Conservation (phyloP, 2,797 vertebrate species). For the Rhinella marina region DNA sequence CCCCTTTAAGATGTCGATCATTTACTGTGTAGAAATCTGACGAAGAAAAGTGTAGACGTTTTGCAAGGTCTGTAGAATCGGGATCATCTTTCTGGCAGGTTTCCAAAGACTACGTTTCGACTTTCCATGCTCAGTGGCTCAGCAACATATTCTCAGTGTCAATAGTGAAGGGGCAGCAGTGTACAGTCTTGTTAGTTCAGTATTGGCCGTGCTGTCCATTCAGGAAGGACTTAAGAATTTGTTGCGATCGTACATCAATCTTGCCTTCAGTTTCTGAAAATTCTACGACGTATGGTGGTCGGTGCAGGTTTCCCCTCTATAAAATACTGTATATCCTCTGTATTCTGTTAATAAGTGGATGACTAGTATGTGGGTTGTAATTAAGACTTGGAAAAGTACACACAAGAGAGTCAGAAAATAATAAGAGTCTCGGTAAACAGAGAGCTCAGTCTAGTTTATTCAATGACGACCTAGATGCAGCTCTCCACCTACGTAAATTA, state of each 20-base stretch:
- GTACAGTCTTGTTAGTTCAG: neutral
- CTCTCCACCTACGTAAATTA: slow-evolving; percentile 40
- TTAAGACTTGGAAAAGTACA: neutral
- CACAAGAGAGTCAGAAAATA: neutral
- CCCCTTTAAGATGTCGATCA: too few relatives aligned
- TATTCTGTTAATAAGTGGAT: neutral
- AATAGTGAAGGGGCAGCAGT: neutral
- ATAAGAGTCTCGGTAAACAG: slow-evolving; percentile 1
- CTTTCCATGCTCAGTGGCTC: neutral
- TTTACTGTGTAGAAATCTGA: too few relatives aligned
- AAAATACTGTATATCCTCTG: neutral
- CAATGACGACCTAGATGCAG: slow-evolving; percentile 46
- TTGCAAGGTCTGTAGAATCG: too few relatives aligned
- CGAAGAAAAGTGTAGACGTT: too few relatives aligned
- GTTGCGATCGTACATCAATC: neutral
- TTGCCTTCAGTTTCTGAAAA: neutral
- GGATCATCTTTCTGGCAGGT: too few relatives aligned
- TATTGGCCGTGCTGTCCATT: neutral
- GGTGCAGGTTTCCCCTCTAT: neutral
- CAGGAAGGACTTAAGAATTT: neutral
- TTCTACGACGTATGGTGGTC: neutral
- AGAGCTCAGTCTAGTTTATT: slow-evolving; percentile 20
- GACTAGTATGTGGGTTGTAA: neutral
- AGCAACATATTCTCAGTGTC: neutral
- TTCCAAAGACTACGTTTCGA: too few relatives aligned